A percentile compares a stretch with the other conserved stretches of the same genome.
Evolutionary conservation across 1,140 invertebrate species (phyloP).

Genomic region (Oncopodura yosiiana): DNA sequence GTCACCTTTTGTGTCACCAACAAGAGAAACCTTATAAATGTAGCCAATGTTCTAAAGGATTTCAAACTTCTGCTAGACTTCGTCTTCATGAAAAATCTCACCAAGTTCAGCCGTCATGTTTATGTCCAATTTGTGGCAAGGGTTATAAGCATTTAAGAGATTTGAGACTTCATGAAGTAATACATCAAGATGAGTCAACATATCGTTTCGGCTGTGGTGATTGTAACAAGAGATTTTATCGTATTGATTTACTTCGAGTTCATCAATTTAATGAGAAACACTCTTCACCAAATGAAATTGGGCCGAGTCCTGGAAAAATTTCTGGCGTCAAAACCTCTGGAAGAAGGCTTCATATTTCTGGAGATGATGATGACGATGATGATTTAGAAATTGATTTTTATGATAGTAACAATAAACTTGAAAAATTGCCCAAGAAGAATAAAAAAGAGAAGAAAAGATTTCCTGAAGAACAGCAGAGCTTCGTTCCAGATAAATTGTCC

Average conservation of each 20-base stretch:
- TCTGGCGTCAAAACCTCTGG: not conserved
- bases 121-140: constrained; percentile 16
- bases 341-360: not conserved
- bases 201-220: constrained; percentile 20
- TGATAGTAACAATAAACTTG: not conserved
- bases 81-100: constrained; percentile 18
- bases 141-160: constrained; percentile 20
- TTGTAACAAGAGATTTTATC: constrained; percentile 17
- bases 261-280: constrained; percentile 22
- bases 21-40: constrained; percentile 18
- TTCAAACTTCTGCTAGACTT: constrained; percentile 15
- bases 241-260: constrained; percentile 16
- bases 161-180: constrained; percentile 19
- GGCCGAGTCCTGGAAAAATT: constrained; percentile 1
- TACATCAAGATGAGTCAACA: constrained; percentile 20
- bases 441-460: not conserved
- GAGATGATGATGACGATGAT: constrained; percentile 8
- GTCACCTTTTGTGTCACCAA: constrained; percentile 11
- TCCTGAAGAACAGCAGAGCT: not conserved
- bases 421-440: not conserved
- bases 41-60: constrained; percentile 17
- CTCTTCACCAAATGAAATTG: constrained; percentile 10
- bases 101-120: constrained; percentile 7
- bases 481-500: not conserved
- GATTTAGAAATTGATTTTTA: constrained; percentile 1